Evolutionary conservation across 1,140 invertebrate species (phyloP), one percentile per base, ranked within the genome.

Genomic region (Conus betulinus): DNA sequence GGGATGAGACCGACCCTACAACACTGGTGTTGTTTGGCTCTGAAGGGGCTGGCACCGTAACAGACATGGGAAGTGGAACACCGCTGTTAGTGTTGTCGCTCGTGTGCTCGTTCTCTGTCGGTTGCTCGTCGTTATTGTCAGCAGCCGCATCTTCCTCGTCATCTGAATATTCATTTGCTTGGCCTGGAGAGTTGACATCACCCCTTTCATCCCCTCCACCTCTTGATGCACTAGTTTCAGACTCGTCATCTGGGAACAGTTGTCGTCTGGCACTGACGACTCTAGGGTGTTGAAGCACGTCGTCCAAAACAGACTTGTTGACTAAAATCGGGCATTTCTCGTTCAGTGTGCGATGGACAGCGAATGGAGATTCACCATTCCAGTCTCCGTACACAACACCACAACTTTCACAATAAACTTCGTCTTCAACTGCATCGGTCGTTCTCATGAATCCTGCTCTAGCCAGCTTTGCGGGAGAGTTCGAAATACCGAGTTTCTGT

Each of bases 381-480:
- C 90, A 90, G 5, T 57, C 78, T 17, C 76, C 53, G 76, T 87
- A 89, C 53, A 67, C 82, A 4, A 88, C 63, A 52, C 55, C 60
- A 88, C 90, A 90, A 23, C 17, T 23, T 63, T 67, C 53, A 83
- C 90, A 90, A 67, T 51, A 82, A 87, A 90, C 88, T 74, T 89
- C 86, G 76, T 89, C 90, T 10, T 71, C n/a, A 6, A 6, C 8
- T 84, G 79, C 82, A 79, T 71, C 76, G 27, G 15, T 27, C 20
- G n/a, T 8, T 57, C 89, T 85, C 55, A 87, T 25, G 84, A 90
- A 90, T 25, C 90, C 90, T n/a, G 90, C 90, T 74, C 84, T 71
- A 13, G 90, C 86, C 11, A 90, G 76, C 76, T 90, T 90, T 84
- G 85, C 23, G 63, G 88, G 88, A n/a, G 88, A 89, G 67, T 88